Conservation (phyloP, 2,888 invertebrate species). For the Scaptomyza caliginosa region DNA sequence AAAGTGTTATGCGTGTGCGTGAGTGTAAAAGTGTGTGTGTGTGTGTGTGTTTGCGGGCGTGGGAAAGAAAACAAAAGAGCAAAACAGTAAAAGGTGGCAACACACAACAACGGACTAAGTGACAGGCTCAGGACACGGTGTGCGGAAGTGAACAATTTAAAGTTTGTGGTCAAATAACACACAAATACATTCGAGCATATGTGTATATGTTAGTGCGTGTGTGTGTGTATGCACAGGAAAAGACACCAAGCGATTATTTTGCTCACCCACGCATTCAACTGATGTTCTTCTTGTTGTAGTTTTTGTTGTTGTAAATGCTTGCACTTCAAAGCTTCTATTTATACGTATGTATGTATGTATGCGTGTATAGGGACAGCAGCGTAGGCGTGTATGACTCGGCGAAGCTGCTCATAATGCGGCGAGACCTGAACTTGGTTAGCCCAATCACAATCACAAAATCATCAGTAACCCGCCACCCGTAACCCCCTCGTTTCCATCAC, state of each 20-base stretch:
- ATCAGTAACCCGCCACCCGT: slow-evolving; percentile 27
- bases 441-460: slow-evolving; percentile 56
- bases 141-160: slow-evolving; percentile 76
- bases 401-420: slow-evolving; percentile 40
- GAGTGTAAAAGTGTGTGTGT: slow-evolving; percentile 16
- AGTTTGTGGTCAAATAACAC: slow-evolving; percentile 45
- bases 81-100: slow-evolving; percentile 59
- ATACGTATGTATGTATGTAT: slow-evolving; percentile 25
- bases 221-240: slow-evolving; percentile 17
- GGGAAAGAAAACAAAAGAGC: slow-evolving; percentile 60
- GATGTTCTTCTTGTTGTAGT: slow-evolving; percentile 39
- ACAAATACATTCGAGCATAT: slow-evolving; percentile 13
- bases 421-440: slow-evolving; percentile 50
- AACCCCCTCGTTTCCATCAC: background rate
- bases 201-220: slow-evolving; percentile 1
- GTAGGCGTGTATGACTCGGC: slow-evolving; percentile 8
- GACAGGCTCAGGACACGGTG: slow-evolving; percentile 46
- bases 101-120: slow-evolving; percentile 42
- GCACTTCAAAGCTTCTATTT: slow-evolving; percentile 73
- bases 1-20: slow-evolving; percentile 52
- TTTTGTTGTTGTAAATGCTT: slow-evolving; percentile 43
- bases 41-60: slow-evolving; percentile 44
- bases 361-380: slow-evolving; percentile 8
- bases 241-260: slow-evolving; percentile 46
- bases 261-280: slow-evolving; percentile 55